Evolutionary conservation across 1,140 invertebrate genomes (phyloP), one percentile per base, ranked within the genome.

Genomic region (Sitophilus oryzae): DNA sequence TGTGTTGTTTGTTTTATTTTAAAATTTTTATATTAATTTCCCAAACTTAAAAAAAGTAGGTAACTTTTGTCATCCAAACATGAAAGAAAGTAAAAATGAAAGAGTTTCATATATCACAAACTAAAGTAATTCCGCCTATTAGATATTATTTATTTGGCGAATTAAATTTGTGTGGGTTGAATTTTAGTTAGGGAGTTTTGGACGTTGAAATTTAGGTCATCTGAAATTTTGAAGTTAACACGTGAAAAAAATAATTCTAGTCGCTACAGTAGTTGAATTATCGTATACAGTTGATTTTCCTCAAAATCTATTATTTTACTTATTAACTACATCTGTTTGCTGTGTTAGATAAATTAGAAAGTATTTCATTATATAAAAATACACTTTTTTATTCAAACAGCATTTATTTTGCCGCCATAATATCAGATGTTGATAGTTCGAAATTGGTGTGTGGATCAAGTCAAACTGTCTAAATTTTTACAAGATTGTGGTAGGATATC

Each of bases 391-490:
- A 45, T 53, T 36, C 20, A 45, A 53, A 35, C 22, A n/a, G 14
- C n/a, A 14, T 2, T 15, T 20, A 23, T 52, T 58, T 58, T 58
- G 37, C 49, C 56, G 56, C 56, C 56, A 58, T 58, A 38, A 25
- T 56, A 53, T 53, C 52, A 53, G 52, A 49, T 48, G 53, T 48
- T 56, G 53, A 56, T 49, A 49, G 44, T 46, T 54, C 40, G 25
- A 40, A 54, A 38, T 35, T 8, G 23, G 20, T 30, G 20, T 50
- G 25, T 51, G 36, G 22, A 43, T 36, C 16, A 45, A 30, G 9
- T 36, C 40, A 19, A 40, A 36, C 30, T 51, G 55, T 44, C 47
- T 44, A 35, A 51, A 20, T 45, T 57, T 51, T 44, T 45, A 36
- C 30, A 51, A 51, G 41, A 57, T 57, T 57, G 44, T 40, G 48